Base-by-base conservation (phyloP, 2,797 vertebrate species). In the Crenuchus spilurus region DNA sequence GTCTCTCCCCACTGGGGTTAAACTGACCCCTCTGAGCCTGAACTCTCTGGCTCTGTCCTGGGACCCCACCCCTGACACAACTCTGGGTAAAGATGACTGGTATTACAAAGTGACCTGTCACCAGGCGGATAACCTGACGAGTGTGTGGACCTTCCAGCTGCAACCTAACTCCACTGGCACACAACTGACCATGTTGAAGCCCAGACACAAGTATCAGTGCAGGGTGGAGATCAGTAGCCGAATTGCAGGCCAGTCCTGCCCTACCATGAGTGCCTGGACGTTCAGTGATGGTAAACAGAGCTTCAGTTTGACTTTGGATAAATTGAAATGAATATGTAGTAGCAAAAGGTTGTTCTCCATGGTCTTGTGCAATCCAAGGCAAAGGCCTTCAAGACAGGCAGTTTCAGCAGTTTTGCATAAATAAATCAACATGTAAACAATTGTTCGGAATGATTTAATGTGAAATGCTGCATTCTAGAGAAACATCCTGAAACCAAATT, bases 121-220 rank as follows among this genome's bases (percentile, higher is more conserved):
- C 9, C 88, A 84, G 3, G 79, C 78, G 46, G 88, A 84, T 30
- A 79, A 86, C 11, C 75, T 80, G 30, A 83, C 75, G 0, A 79
- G 83, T 10, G 77, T 81, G 70, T 88, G 84, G 82, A 83, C 39
- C 58, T 69, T 78, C 84, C 80, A 87, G 13, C 88, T 94, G 1
- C 84, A 86, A 26, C 85, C 91, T 78, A 94, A 94, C 82, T 83
- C 88, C 79, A 93, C 93, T 8, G 83, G 80, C 0, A 67, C 90
- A 68, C 78, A 85, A 1, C 89, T 95, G 70, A 87, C 82, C 22
- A 75, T 86, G 41, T 88, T 96, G 74, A 84, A 90, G 52, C 91
- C 94, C 76, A 90, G 91, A 81, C 89, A 92, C 80, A 88, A 93
- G 57, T 96, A 96, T 11, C 75, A 90, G 77, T 95, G 93, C 74